These are phyloP conservation scores for Lycaon pictus DNA, from an alignment of 2,113 vertebrate species.

Conservation along the genomic window DNA sequence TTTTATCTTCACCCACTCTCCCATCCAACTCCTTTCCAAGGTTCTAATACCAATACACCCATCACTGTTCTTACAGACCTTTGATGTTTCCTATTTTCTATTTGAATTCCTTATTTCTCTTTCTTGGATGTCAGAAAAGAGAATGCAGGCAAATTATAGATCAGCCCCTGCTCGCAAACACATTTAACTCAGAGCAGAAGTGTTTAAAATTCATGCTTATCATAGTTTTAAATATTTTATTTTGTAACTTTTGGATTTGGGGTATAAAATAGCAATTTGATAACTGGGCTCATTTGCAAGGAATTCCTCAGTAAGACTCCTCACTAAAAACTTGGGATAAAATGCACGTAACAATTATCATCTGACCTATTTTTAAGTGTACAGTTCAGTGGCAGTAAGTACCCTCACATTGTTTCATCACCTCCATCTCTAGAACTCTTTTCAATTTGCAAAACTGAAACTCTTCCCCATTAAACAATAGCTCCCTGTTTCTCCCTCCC, in stretches of 20 bases:
- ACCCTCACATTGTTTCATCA: background rate
- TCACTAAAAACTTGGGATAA: background rate
- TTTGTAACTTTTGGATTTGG: constrained; percentile 40
- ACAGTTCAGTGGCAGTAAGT: background rate
- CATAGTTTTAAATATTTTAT: constrained; percentile 18
- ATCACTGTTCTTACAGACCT: background rate
- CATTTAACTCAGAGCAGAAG: background rate
- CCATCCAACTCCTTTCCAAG: background rate
- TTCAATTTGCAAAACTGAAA: background rate
- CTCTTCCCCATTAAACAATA: background rate
- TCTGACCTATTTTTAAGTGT: background rate
- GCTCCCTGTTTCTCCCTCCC: background rate
- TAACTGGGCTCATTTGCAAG: background rate
- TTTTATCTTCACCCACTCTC: background rate
- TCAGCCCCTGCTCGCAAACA: background rate
- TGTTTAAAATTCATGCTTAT: background rate
- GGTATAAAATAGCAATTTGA: background rate
- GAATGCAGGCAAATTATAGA: background rate
- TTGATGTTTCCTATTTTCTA: background rate
- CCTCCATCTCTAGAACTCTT: background rate
- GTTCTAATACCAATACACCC: background rate
- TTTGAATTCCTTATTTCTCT: constrained; percentile 14
- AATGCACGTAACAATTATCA: background rate
- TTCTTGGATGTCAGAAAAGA: constrained; percentile 49
- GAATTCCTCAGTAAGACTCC: background rate